Percentiles rank a stretch among this genome's conserved stretches.
Conservation (phyloP, 2,113 vertebrate genomes). For the Catagonus wagneri region DNA sequence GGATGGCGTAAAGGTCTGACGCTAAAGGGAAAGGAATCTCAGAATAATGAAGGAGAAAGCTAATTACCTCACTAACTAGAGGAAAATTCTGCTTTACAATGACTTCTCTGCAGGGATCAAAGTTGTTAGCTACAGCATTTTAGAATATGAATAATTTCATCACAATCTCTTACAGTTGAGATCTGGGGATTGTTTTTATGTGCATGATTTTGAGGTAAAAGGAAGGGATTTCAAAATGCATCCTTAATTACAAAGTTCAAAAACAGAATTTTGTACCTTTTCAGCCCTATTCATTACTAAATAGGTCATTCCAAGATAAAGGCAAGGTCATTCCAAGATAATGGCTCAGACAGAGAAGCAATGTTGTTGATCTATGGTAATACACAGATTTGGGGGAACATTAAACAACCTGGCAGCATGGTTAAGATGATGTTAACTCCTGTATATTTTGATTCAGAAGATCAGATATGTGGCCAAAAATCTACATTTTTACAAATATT, state of each 20-base stretch:
- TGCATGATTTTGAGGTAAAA: background rate
- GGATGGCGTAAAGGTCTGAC: background rate
- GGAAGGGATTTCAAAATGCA: background rate
- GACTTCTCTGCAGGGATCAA: background rate
- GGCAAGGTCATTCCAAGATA: background rate
- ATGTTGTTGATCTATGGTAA: too few species aligned
- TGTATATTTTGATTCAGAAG: background rate
- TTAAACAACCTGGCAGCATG: background rate
- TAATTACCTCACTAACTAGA: background rate
- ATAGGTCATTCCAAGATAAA: background rate
- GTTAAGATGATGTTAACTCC: background rate
- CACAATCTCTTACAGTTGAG: background rate
- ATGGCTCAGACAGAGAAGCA: background rate
- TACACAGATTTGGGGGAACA: background rate
- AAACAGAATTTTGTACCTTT: background rate
- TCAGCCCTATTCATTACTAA: background rate
- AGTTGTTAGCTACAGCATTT: background rate
- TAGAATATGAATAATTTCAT: background rate
- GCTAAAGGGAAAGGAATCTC: background rate
- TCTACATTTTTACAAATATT: conserved; percentile 30
- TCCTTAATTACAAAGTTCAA: background rate
- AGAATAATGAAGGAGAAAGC: background rate
- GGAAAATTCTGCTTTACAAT: background rate
- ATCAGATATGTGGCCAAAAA: background rate
- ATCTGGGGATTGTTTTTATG: background rate